These are phyloP conservation scores for Thereva unica DNA, from an alignment of 2,888 invertebrate genomes.

Conservation along the genomic window DNA sequence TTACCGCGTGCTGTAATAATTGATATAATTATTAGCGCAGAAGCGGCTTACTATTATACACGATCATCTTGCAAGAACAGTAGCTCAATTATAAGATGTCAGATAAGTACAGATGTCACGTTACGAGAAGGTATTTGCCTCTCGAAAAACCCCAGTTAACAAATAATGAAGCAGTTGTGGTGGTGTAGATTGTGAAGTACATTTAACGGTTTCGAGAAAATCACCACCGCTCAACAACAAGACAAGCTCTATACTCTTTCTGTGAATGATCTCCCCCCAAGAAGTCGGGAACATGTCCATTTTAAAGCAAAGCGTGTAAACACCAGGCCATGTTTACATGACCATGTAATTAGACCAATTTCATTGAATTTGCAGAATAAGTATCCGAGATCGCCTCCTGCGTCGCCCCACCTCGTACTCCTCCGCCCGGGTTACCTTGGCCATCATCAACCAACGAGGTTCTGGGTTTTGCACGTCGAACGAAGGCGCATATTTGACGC, in stretches of 20 bases:
- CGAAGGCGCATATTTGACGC: constrained; percentile 5
- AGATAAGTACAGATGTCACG: constrained; percentile 30
- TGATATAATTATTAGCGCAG: not conserved
- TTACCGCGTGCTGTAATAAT: too few relatives aligned
- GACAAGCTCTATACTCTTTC: not conserved
- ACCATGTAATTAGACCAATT: constrained; percentile 40
- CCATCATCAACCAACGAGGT: constrained; percentile 1
- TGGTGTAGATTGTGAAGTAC: constrained; percentile 1
- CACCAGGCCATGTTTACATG: constrained; percentile 37
- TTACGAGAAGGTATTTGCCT: constrained; percentile 16
- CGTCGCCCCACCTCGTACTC: not conserved
- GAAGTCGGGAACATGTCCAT: constrained; percentile 24
- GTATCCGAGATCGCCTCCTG: not conserved
- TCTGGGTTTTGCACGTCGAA: constrained; percentile 9
- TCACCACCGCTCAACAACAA: not conserved
- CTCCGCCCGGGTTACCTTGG: too few relatives aligned
- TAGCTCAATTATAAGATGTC: too few relatives aligned
- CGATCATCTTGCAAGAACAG: too few relatives aligned
- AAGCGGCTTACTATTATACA: not conserved
- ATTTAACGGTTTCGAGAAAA: constrained; percentile 34
- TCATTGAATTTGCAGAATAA: constrained; percentile 37
- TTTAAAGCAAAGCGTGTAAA: constrained; percentile 30
- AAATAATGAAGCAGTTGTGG: not conserved
- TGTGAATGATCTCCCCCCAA: constrained; percentile 1
- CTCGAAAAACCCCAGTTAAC: not conserved